A percentile compares a stretch with the other conserved stretches of the same genome.
Evolutionary conservation across 2,888 invertebrate species (phyloP).

Genomic region (Cataglyphis rosenhaueri): DNA sequence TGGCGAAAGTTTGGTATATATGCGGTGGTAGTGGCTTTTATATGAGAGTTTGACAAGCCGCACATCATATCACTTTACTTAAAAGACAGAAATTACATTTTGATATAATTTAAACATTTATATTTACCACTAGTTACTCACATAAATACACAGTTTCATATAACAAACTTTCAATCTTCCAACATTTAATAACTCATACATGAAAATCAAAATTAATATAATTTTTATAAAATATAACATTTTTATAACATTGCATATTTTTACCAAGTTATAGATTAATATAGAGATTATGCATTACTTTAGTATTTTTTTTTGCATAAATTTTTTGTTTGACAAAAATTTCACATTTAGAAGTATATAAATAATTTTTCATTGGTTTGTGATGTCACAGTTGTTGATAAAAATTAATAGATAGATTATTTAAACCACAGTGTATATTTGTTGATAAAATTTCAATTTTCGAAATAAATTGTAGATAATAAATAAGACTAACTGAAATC

Average conservation of each 20-base stretch:
- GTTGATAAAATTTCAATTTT: neutral
- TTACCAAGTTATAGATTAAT: neutral
- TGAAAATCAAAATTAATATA: neutral
- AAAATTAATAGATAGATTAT: neutral
- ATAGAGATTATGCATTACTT: neutral
- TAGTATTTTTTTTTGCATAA: too few species aligned
- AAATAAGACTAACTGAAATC: neutral
- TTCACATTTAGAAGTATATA: neutral
- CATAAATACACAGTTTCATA: neutral
- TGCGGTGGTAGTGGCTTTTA: too few species aligned
- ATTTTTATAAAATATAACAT: neutral
- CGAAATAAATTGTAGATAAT: slow-evolving; percentile 4
- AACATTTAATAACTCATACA: neutral
- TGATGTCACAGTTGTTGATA: neutral
- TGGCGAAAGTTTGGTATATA: neutral
- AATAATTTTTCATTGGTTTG: too few species aligned
- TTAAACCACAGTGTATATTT: neutral
- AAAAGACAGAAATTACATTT: neutral
- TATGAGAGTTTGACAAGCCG: neutral
- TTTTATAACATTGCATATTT: neutral
- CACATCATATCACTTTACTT: neutral
- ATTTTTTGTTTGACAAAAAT: neutral
- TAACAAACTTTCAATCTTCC: neutral
- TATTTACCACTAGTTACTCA: neutral
- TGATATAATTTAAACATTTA: neutral